phyloP scores from a whole-genome alignment of 92 coral and sea anemone genomes.

The Epizoanthus stellaris region DNA sequence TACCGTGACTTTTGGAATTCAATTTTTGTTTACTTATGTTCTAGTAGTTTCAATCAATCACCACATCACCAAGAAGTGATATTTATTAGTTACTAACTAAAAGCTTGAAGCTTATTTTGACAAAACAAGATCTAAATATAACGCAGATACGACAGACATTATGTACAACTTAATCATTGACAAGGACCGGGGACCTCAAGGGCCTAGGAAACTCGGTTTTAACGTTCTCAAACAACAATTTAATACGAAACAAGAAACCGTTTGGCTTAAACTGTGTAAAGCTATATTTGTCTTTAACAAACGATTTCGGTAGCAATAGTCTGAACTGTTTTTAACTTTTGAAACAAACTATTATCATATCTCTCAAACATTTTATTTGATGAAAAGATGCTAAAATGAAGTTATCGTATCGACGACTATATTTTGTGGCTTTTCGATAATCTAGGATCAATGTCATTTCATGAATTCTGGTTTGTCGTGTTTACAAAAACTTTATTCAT shows the following conservation, averaged over 20 bases:
- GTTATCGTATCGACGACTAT: background rate
- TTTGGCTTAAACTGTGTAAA: too few species aligned
- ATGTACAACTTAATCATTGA: too few species aligned
- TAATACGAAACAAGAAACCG: too few species aligned
- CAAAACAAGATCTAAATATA: background rate
- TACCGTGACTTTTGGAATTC: background rate
- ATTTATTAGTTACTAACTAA: too few species aligned
- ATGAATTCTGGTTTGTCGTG: background rate
- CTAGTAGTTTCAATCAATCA: background rate
- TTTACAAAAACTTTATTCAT: slow-evolving; percentile 2
- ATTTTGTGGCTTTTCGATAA: too few species aligned
- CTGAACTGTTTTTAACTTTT: too few species aligned
- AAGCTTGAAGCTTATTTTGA: background rate
- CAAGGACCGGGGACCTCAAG: too few species aligned
- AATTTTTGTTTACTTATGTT: background rate
- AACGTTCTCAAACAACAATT: too few species aligned
- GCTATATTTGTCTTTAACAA: too few species aligned
- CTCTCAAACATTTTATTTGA: background rate
- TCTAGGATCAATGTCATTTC: background rate
- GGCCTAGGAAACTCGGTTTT: too few species aligned
- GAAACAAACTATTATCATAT: too few species aligned
- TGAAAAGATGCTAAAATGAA: background rate
- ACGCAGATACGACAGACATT: background rate
- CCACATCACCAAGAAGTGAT: background rate
- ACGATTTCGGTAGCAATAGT: too few species aligned